Evolutionary conservation across 2,113 vertebrate species (phyloP), one percentile per base, ranked within the genome.

Genomic region (Tragelaphus strepsiceros): DNA sequence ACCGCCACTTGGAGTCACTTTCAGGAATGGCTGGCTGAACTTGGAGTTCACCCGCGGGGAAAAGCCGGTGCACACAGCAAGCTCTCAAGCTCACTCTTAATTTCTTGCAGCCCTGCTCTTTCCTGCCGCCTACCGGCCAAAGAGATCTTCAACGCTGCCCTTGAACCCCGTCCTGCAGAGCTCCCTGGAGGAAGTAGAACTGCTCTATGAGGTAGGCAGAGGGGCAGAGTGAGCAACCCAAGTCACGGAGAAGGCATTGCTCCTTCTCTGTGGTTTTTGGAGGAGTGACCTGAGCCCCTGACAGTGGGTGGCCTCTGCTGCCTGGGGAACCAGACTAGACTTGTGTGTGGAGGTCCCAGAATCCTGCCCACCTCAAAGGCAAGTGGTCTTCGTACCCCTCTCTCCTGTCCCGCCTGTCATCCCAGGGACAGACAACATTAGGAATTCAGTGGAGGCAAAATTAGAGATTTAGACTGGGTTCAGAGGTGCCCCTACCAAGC

Each of bases 131-230:
- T 98, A 99, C 19, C 97, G 99, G 96, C 97, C 99, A 54, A 99
- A 99, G 98, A 99, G 99, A 16, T 99, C 98, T 2, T 98, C 98
- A 4, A 93, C 98, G 3, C 64, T 98, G 67, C 98, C 99, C 21
- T n/a, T 99, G 81, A 99, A 99, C 95, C 99, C 99, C 0, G 97
- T 99, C 11, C 99, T 99, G 97, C 99, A 99, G 98, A 99, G 89
- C 89, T 99, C 99, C 0, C 92, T 99, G 97, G 99, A 99, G 77
- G 99, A 99, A 0, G 98, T 99, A 85, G 98, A 99, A 61, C 99
- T 99, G 97, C 99, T 99, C 39, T 99, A 92, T 2, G 97, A 98
- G 97, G 97, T 98, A 97, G 56, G 97, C n/a, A n/a, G 81, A 61
- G 5, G 62, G 62, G n/a, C 30, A 51, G 39, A 2, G 26, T 1